Evolutionary conservation across 2,113 vertebrate genomes (phyloP).

Genomic region (Egretta garzetta): DNA sequence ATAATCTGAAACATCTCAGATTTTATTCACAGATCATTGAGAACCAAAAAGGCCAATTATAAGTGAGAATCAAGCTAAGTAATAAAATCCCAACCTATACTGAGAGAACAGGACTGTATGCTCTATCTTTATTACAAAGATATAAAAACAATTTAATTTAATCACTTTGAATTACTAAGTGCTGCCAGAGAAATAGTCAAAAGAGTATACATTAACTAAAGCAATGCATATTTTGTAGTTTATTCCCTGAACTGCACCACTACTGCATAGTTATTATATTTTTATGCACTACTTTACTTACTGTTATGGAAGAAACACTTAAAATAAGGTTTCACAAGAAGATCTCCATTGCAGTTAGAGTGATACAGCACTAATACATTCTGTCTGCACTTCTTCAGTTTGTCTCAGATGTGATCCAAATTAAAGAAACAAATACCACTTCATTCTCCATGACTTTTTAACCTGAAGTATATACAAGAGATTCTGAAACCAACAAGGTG

Average conservation of each 20-base stretch:
- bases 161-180: slow-evolving; percentile 38
- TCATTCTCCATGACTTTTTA: background rate
- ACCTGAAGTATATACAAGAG: background rate
- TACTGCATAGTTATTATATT: background rate
- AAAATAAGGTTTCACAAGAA: background rate
- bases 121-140: slow-evolving; percentile 12
- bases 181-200: background rate
- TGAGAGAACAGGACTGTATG: background rate
- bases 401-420: background rate
- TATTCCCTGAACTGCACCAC: background rate
- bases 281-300: slow-evolving; percentile 37
- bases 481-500: background rate
- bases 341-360: background rate
- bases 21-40: slow-evolving; percentile 49
- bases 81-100: slow-evolving; percentile 19
- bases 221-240: slow-evolving; percentile 3
- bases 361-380: background rate
- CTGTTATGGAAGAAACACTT: background rate
- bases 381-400: background rate
- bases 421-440: background rate
- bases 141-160: slow-evolving; percentile 35
- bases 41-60: slow-evolving; percentile 27
- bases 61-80: background rate
- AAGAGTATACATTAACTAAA: background rate
- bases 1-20: slow-evolving; percentile 5